A percentile compares a stretch with the other conserved stretches of the same genome.
Conservation (phyloP, 2,797 vertebrate species). For the Danio kyathit region DNA sequence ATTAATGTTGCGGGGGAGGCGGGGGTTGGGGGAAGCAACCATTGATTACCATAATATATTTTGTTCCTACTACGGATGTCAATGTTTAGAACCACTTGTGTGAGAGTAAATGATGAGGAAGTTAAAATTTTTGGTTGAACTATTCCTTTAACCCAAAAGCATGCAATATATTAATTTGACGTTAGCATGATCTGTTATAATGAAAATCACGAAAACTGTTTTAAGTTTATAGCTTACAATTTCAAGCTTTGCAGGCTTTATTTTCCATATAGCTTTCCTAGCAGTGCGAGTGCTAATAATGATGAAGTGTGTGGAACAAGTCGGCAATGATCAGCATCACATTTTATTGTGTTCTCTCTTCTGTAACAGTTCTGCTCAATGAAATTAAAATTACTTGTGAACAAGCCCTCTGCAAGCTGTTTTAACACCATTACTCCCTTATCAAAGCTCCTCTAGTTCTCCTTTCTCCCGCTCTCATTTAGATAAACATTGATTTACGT, state of each 20-base stretch:
- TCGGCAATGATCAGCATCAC: constrained; percentile 5
- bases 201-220: not conserved
- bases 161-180: not conserved
- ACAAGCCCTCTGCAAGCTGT: constrained; percentile 4
- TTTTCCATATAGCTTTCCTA: not conserved
- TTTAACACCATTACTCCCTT: not conserved
- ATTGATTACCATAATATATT: no score
- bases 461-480: not conserved
- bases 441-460: constrained; percentile 9
- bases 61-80: no score
- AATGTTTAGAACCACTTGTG: no score
- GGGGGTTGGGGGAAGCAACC: no score
- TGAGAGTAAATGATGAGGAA: no score
- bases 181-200: not conserved
- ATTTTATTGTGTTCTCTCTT: not conserved
- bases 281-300: not conserved
- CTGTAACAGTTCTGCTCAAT: constrained; percentile 3
- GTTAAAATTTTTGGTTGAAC: no score
- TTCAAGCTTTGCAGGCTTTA: not conserved
- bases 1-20: no score
- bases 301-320: not conserved
- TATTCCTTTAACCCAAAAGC: no score
- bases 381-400: constrained; percentile 5
- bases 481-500: not conserved
- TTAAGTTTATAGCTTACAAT: no score